These are phyloP conservation scores for Oligia latruncula DNA, from an alignment of 2,888 invertebrate genomes.

Conservation along the genomic window DNA sequence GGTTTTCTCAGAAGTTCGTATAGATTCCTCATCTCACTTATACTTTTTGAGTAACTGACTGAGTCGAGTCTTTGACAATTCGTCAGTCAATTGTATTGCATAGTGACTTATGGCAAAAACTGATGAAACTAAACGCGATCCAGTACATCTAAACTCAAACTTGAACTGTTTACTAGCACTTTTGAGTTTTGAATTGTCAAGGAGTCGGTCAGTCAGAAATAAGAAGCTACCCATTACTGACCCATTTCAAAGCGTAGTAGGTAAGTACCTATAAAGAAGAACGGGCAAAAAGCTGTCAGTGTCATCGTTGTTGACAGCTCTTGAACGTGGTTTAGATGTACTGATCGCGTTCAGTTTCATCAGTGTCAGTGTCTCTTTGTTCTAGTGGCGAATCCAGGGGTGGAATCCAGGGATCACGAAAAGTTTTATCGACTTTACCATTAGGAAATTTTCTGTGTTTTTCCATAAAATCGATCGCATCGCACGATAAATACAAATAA, in stretches of 20 bases:
- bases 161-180: not conserved
- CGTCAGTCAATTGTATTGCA: too few species aligned
- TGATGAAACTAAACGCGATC: too few species aligned
- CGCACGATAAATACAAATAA: constrained; percentile 66
- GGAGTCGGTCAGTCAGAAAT: too few species aligned
- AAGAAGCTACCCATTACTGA: too few species aligned
- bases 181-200: not conserved
- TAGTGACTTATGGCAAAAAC: not conserved
- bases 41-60: not conserved
- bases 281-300: not conserved
- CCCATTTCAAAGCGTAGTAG: not conserved
- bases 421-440: not conserved
- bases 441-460: constrained; percentile 36
- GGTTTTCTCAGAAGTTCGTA: not conserved
- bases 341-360: not conserved
- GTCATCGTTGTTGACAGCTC: not conserved
- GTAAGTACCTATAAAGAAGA: not conserved
- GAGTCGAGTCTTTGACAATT: not conserved
- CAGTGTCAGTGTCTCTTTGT: not conserved
- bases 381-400: not conserved
- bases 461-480: constrained; percentile 58
- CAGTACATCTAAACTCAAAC: not conserved
- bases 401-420: not conserved
- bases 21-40: not conserved
- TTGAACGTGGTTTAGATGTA: not conserved